These are phyloP conservation scores for Notechis scutatus DNA, from an alignment of 2,113 vertebrate genomes.

Conservation along the genomic window DNA sequence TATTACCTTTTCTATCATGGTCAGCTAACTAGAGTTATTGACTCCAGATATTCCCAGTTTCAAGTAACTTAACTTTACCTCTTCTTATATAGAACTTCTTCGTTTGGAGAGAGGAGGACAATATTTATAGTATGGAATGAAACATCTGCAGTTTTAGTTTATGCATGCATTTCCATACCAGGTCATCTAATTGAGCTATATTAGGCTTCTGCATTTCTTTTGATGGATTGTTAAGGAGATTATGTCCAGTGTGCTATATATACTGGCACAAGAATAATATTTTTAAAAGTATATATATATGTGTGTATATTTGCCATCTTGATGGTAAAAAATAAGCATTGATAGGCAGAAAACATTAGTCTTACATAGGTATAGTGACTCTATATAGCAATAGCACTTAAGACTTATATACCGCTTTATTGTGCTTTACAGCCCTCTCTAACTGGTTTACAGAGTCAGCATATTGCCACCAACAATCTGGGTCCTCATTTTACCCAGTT, in stretches of 20 bases:
- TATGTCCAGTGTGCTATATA: not conserved
- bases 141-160: not conserved
- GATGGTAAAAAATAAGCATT: not conserved
- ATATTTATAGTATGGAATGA: not conserved
- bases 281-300: not conserved
- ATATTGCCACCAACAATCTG: too few relatives aligned
- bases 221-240: not conserved
- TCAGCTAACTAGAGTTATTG: not conserved
- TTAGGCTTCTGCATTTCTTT: accelerated
- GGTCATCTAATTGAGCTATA: not conserved
- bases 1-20: not conserved
- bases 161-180: not conserved
- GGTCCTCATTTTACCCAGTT: too few relatives aligned
- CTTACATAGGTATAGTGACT: not conserved
- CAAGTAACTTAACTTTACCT: not conserved
- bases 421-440: too few relatives aligned
- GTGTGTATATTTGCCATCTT: not conserved
- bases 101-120: not conserved
- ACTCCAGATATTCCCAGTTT: not conserved
- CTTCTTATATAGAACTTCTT: not conserved
- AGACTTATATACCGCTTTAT: too few relatives aligned
- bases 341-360: not conserved
- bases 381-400: not conserved
- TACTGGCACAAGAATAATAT: not conserved
- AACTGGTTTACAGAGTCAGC: too few relatives aligned